Conservation (phyloP, 2,113 vertebrate genomes). For the Spermophilus dauricus region DNA sequence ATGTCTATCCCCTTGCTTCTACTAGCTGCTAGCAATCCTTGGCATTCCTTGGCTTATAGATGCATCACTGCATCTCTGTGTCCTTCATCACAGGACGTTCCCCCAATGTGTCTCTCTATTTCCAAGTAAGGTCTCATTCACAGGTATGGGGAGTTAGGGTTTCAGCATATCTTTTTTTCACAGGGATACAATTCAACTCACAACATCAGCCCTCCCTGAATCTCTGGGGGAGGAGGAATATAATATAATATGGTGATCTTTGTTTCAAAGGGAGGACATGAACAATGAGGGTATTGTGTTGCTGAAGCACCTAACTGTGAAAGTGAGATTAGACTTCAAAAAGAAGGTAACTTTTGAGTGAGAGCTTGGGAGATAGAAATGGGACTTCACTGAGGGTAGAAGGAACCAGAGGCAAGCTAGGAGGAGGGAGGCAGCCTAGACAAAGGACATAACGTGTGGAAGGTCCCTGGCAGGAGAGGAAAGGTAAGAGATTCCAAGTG, state of each 20-base stretch:
- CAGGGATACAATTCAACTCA: not conserved
- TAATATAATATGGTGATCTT: not conserved
- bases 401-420: not conserved
- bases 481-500: not conserved
- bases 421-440: not conserved
- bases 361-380: not conserved
- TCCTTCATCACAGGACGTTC: not conserved
- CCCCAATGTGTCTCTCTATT: not conserved
- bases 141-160: not conserved
- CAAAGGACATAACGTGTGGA: not conserved
- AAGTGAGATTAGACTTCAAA: not conserved
- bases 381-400: not conserved
- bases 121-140: no score
- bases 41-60: no score
- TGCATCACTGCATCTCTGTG: no score
- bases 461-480: not conserved
- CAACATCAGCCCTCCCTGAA: not conserved
- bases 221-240: not conserved
- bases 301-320: not conserved
- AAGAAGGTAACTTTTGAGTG: not conserved
- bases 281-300: not conserved
- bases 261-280: not conserved
- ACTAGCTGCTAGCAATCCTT: not conserved
- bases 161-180: not conserved
- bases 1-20: not conserved